Base-by-base conservation (phyloP, 1,140 invertebrate species). In the Sitodiplosis mosellana region DNA sequence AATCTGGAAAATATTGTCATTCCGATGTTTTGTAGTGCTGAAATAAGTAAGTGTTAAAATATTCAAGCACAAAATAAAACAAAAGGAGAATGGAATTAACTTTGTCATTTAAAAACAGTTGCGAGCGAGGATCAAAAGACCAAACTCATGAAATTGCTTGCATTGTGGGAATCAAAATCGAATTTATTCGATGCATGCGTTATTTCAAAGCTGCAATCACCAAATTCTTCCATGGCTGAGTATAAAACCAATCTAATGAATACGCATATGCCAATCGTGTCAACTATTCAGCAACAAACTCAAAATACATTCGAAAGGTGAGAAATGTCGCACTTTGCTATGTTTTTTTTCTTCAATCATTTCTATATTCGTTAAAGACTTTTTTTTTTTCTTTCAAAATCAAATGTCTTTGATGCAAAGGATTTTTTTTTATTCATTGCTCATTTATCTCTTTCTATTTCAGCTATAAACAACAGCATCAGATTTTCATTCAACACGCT, bases 11-110 rank as follows among this genome's bases (percentile, higher is more conserved):
- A 77, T 58, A 86, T 94, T 55, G 88, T 96, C 51, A 86, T 95
- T 55, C 90, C 92, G 53, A 92, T 95, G 80, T 97, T 95, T 74
- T 95, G 89, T 69, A 87, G 86, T 66, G 80, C 89, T 44, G 83
- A 81, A 64, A 71, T 78, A 65, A 71, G 73, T 70, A 74, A 70
- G 33, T 33, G 37, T 18, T 6, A 40, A n/a, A 14, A 38, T 17
- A 34, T 34, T 34, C 7, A 34, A 14, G 14, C 14, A 34, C 7
- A 34, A 34, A 34, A 7, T 34, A 34, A 34, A 8, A 8, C 33
- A 34, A 34, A 34, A 34, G 14, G 14, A 34, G 33, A 34, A 34
- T 8, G 14, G 4, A 27, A 27, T 5, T 27, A 27, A 27, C 27
- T 17, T 2, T 12, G 18, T 43, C 6, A 17, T 14, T 22, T 20